Base-by-base conservation (phyloP, 2,888 invertebrate species). In the Ashinkailepas kermadecensis region DNA sequence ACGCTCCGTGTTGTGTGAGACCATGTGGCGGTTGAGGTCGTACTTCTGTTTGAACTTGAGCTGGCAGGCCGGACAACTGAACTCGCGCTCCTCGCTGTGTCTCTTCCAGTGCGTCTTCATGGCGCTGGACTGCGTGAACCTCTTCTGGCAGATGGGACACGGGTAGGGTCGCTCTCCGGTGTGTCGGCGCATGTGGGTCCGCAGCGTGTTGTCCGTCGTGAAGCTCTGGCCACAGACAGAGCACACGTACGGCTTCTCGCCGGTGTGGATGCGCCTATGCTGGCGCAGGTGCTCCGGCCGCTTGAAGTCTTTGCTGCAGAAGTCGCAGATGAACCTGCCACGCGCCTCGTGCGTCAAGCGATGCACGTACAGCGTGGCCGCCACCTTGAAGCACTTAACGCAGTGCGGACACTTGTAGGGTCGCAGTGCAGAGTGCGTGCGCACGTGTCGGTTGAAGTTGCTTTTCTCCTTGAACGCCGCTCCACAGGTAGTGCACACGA, bases 161-260 rank as follows among this genome's bases (percentile, higher is more conserved):
- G 57, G 57, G 23, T 78, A 78, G 10, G 78, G 78, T 3, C 78
- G 57, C 58, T 78, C 78, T 7, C 78, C 78, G 0, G 78, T 78
- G 58, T 78, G 78, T 6, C 78, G 78, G n/a, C 78, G 78, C 78
- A 78, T 78, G 78, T 78, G 78, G 18, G 78, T 58, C 13, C 78
- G 78, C n/a, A 78, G 58, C 12, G 78, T 78, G 78, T 78, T 78
- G 78, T 78, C 78, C 12, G 78, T 78, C 23, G 78, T 78, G 78
- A 78, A 78, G 78, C 78, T 8, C 57, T 58, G 58, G 23, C 23
- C n/a, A 7, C 78, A 78, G n/a, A 78, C 78, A 12, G 23, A 3
- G 58, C 78, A 78, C 21, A 23, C 23, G 78, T 78, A 78, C 23
- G 78, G 78, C 58, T 58, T 78, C 58, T 78, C 78, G 23, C 78